Conservation (phyloP, 2,888 invertebrate genomes). For the Limenitis camilla region DNA sequence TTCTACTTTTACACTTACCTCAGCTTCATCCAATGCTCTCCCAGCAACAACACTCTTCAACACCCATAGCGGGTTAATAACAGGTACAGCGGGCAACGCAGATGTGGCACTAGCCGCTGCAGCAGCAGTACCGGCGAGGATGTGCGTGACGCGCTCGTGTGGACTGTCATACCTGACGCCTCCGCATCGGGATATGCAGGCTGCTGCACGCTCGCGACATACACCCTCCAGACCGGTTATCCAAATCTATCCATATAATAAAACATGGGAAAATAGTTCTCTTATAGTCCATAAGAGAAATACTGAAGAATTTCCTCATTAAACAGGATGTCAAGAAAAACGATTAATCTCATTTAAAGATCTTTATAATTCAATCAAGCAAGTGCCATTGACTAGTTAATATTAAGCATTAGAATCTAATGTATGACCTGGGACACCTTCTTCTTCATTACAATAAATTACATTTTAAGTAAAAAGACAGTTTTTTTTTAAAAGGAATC, state of each 20-base stretch:
- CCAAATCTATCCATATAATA: constrained; percentile 45
- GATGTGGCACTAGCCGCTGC: constrained; percentile 62
- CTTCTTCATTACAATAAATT: too few relatives aligned
- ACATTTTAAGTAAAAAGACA: too few relatives aligned
- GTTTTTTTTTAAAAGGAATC: too few relatives aligned
- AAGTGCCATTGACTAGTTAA: too few relatives aligned
- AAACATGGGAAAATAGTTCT: too few relatives aligned
- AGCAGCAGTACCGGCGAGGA: constrained; percentile 26
- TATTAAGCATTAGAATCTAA: too few relatives aligned
- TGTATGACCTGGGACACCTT: too few relatives aligned
- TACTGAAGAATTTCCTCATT: too few relatives aligned
- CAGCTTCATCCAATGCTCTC: constrained; percentile 40
- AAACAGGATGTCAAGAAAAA: too few relatives aligned
- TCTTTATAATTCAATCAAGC: too few relatives aligned
- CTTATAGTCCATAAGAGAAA: too few relatives aligned
- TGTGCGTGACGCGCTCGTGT: constrained; percentile 83
- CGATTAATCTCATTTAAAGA: too few relatives aligned
- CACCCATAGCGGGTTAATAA: constrained; percentile 79
- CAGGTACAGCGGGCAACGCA: constrained; percentile 83
- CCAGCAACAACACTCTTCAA: constrained; percentile 28
- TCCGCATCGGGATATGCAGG: constrained; percentile 77
- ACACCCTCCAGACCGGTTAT: constrained; percentile 50
- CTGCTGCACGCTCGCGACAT: constrained; percentile 52
- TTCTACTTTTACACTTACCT: constrained; percentile 31
- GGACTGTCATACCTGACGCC: constrained; percentile 86